Conservation (phyloP, 2,113 vertebrate species). For the Hirundichthys speculiger region DNA sequence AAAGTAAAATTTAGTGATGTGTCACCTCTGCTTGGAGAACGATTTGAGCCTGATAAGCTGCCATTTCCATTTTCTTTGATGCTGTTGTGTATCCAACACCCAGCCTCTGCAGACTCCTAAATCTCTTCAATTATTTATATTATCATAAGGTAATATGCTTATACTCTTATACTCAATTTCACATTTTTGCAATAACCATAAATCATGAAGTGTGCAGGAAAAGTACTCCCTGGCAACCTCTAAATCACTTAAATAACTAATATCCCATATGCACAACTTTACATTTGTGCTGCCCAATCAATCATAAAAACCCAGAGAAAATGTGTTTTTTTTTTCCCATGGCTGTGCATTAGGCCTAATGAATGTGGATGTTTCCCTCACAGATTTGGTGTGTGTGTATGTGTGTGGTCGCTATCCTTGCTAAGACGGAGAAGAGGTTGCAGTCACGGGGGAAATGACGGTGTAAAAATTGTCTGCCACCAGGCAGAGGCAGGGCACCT, state of each 20-base stretch:
- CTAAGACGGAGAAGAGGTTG: slow-evolving; percentile 31
- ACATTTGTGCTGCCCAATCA: slow-evolving; percentile 75
- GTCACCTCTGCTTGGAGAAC: slow-evolving; percentile 58
- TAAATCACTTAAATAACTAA: slow-evolving; percentile 83
- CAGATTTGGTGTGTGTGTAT: slow-evolving; percentile 11
- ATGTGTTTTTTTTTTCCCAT: slow-evolving; percentile 59
- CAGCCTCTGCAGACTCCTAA: slow-evolving; percentile 66
- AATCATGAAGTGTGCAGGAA: slow-evolving; percentile 70
- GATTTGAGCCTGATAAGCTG: slow-evolving; percentile 64
- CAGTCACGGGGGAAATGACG: slow-evolving; percentile 27
- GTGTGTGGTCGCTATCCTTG: slow-evolving; percentile 9
- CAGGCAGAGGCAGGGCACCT: slow-evolving; percentile 3
- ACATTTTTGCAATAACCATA: slow-evolving; percentile 80
- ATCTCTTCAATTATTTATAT: slow-evolving; percentile 82
- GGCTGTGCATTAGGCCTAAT: slow-evolving; percentile 79
- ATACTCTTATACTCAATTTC: slow-evolving; percentile 81
- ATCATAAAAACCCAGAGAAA: slow-evolving; percentile 74
- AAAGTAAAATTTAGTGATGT: slow-evolving; percentile 64
- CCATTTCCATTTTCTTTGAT: slow-evolving; percentile 58
- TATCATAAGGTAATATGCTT: slow-evolving; percentile 83
- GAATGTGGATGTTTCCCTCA: slow-evolving; percentile 69
- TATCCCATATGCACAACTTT: slow-evolving; percentile 76
- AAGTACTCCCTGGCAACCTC: slow-evolving; percentile 74
- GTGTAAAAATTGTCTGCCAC: slow-evolving; percentile 37
- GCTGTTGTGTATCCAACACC: slow-evolving; percentile 60